Conservation (phyloP, 2,797 vertebrate species). For the Clarias laeviceps region DNA sequence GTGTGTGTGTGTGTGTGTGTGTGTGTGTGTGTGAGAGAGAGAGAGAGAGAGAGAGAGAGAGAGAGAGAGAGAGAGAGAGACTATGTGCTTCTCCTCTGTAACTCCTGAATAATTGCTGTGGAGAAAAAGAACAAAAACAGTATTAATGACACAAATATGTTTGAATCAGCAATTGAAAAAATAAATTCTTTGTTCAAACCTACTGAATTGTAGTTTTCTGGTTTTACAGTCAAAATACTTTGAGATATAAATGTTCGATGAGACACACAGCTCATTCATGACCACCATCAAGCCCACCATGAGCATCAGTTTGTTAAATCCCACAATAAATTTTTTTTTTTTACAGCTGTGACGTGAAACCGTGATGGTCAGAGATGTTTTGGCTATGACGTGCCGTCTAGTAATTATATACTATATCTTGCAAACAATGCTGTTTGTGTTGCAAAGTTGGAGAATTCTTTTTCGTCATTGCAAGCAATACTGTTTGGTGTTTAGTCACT, state of each 20-base stretch:
- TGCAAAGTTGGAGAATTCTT: not conserved
- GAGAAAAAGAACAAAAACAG: slow-evolving; percentile 19
- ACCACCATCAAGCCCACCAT: too few species aligned
- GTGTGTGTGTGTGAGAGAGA: slow-evolving; percentile 50
- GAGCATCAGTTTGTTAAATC: not conserved
- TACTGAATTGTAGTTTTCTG: too few species aligned
- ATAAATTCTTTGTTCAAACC: too few species aligned
- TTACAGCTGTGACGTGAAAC: not conserved
- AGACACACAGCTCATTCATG: not conserved
- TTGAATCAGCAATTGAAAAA: not conserved
- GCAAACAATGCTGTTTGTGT: not conserved
- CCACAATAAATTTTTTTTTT: not conserved
- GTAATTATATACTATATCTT: too few species aligned
- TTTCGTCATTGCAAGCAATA: not conserved
- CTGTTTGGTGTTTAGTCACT: not conserved
- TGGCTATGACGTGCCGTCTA: not conserved
- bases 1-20: slow-evolving; percentile 50
- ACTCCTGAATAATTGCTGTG: slow-evolving; percentile 86
- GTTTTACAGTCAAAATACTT: too few species aligned
- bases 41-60: slow-evolving; percentile 48
- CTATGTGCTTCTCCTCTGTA: slow-evolving; percentile 87
- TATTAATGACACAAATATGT: not conserved
- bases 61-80: slow-evolving; percentile 51
- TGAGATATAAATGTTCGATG: too few species aligned
- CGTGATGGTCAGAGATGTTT: not conserved